Percentiles rank a stretch among this genome's conserved stretches.
Evolutionary conservation across 2,113 vertebrate genomes (phyloP).

Genomic region (Tautogolabrus adspersus): DNA sequence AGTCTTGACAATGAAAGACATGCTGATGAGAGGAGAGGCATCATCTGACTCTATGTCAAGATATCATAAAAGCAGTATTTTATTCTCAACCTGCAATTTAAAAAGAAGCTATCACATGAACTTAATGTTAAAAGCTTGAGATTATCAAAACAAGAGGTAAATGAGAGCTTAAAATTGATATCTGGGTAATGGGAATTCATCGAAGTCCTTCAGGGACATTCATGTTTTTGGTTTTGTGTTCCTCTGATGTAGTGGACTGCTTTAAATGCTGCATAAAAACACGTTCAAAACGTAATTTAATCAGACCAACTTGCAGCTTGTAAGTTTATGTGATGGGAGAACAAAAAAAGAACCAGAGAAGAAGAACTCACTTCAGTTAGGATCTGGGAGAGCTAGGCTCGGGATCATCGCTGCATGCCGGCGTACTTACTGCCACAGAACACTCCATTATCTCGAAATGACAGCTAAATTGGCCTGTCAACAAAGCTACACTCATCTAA

Average conservation of each 20-base stretch:
- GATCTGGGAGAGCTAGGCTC: constrained; percentile 19
- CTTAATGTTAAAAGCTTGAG: not conserved
- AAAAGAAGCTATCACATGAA: not conserved
- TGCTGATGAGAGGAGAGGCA: constrained; percentile 46
- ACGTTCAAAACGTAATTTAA: not conserved
- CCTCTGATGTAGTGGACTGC: not conserved
- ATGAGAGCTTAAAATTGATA: constrained; percentile 12
- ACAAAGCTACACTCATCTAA: constrained; percentile 63
- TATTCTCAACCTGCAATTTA: not conserved
- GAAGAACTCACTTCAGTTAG: not conserved
- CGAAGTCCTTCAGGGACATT: constrained; percentile 10
- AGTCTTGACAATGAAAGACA: constrained; percentile 43
- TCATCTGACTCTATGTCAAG: constrained; percentile 23
- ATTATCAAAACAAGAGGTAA: constrained; percentile 28
- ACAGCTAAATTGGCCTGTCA: constrained; percentile 71
- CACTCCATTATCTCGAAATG: constrained; percentile 66
- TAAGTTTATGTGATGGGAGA: not conserved
- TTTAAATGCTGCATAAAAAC: not conserved
- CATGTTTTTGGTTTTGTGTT: not conserved
- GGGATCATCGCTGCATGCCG: constrained; percentile 39
- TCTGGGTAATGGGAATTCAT: constrained; percentile 14
- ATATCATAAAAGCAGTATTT: constrained; percentile 36
- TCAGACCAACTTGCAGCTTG: not conserved
- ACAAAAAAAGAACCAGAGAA: not conserved
- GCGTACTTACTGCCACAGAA: constrained; percentile 48